phyloP scores from a whole-genome alignment of 2,113 vertebrate species.

The Eudyptes chrysolophus region DNA sequence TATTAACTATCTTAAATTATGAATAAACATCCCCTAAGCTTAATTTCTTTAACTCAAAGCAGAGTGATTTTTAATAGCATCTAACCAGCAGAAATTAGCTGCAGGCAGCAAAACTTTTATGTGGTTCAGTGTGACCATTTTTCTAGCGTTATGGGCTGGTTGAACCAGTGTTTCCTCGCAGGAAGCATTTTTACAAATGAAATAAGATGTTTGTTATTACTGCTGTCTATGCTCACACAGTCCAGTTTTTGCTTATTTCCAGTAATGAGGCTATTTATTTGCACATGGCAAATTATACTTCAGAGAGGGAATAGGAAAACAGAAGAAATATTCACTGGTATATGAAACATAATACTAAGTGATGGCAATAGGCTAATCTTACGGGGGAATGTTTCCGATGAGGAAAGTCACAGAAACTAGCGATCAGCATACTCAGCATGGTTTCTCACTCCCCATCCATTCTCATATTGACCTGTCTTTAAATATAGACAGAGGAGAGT shows the following conservation, averaged over 20 bases:
- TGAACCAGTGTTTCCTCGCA: background rate
- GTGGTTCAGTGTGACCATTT: background rate
- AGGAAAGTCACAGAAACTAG: background rate
- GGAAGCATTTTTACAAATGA: background rate
- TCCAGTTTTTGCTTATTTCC: background rate
- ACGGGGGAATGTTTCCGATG: background rate
- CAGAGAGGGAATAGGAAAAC: background rate
- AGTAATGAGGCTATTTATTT: background rate
- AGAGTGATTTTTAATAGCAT: slow-evolving; percentile 9
- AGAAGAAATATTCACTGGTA: background rate
- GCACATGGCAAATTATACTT: background rate
- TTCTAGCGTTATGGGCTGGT: background rate
- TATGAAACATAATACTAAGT: background rate
- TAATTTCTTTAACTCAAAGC: slow-evolving; percentile 18
- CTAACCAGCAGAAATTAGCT: background rate
- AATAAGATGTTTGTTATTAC: background rate
- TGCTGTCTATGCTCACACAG: background rate
- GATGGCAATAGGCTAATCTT: background rate
- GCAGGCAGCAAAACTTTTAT: background rate
- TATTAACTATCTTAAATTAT: slow-evolving; percentile 37
- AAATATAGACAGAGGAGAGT: background rate
- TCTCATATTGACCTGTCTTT: background rate
- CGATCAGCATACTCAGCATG: background rate
- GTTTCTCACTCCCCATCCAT: background rate
- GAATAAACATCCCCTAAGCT: slow-evolving; percentile 3